Evolutionary conservation across 2,113 vertebrate species (phyloP), one percentile per base, ranked within the genome.

Genomic region (Campylomormyrus numenius): DNA sequence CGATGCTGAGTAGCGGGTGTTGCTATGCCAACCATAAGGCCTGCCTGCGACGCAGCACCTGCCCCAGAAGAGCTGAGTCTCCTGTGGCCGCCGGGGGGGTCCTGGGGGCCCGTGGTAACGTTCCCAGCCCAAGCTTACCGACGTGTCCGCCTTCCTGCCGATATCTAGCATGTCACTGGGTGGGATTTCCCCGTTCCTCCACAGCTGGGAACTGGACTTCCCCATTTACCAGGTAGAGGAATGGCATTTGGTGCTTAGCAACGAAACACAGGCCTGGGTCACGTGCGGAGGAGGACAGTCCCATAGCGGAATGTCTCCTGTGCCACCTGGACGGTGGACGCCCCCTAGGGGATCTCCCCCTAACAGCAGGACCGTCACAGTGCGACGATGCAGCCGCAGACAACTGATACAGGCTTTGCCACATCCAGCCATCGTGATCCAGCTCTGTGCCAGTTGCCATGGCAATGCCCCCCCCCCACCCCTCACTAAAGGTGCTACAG

Each of bases 21-120:
- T 88, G 62, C 88, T 13, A 88, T 88, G 88, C 58, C 56, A 31
- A 88, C 87, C 39, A 46, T n/a, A 66, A 49, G 58, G 62, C 48
- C 84, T 85, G 84, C 84, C 46, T 88, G 88, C 21, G n/a, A 17
- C 3, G 35, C 52, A 7, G 88, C 58, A 49, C 88, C 88, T 74
- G 88, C 46, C 74, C 88, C 13, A 49, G 45, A n/a, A 42, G 74
- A 77, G 35, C 19, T 2, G 3, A 6, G 35, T 66, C 19, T 46
- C 27, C 39, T 39, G 52, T 3, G 15, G 15, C 13, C 21, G 10
- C 13, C 19, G 19, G 53, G 39, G 50, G 27, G n/a, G 39, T 39
- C 35, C 24, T 84, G 19, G 42, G n/a, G n/a, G 11, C 62, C n/a
- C 1, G 27, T 31, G n/a, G 62, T 27, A 70, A 27, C n/a, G n/a